These are phyloP conservation scores for Sinocyclocheilus maitianheensis DNA, from an alignment of 2,113 vertebrate species.

Conservation along the genomic window DNA sequence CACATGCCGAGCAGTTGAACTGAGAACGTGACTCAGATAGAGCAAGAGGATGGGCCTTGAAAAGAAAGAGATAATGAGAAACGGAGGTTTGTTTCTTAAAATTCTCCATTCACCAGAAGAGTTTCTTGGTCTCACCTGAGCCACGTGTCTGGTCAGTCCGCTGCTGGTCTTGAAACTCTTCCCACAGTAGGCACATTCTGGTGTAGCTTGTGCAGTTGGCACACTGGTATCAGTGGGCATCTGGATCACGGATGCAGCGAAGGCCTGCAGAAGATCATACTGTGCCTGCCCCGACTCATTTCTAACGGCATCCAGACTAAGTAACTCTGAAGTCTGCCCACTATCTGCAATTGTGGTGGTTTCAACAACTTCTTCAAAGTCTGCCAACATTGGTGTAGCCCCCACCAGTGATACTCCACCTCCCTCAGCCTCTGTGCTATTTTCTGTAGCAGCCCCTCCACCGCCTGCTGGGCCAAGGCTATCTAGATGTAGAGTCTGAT, in stretches of 20 bases:
- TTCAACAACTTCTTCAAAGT: slow-evolving; percentile 82
- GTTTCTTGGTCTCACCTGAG: slow-evolving; percentile 66
- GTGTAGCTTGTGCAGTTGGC: slow-evolving; percentile 65
- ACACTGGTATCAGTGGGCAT: slow-evolving; percentile 63
- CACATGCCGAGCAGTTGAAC: slow-evolving; percentile 83
- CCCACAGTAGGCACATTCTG: slow-evolving; percentile 77
- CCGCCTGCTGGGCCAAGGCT: slow-evolving; percentile 37
- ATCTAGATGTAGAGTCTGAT: slow-evolving; percentile 75
- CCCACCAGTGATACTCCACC: slow-evolving; percentile 73
- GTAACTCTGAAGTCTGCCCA: slow-evolving; percentile 71
- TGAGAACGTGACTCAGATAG: slow-evolving; percentile 76
- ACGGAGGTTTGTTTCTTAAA: slow-evolving; percentile 19
- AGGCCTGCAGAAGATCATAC: slow-evolving; percentile 79
- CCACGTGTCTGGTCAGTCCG: slow-evolving; percentile 80
- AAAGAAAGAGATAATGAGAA: not conserved
- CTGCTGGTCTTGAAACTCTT: slow-evolving; percentile 83
- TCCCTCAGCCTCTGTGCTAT: slow-evolving; percentile 48
- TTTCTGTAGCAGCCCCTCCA: slow-evolving; percentile 50
- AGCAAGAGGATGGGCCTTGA: slow-evolving; percentile 73
- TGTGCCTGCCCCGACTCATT: slow-evolving; percentile 64
- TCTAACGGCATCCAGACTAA: slow-evolving; percentile 70
- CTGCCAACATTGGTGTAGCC: slow-evolving; percentile 76
- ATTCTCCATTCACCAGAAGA: not conserved
- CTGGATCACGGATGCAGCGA: slow-evolving; percentile 70
- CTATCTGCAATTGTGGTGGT: slow-evolving; percentile 75